These are phyloP conservation scores for Drosophila athabasca DNA, from an alignment of 1,140 invertebrate genomes.

Conservation along the genomic window DNA sequence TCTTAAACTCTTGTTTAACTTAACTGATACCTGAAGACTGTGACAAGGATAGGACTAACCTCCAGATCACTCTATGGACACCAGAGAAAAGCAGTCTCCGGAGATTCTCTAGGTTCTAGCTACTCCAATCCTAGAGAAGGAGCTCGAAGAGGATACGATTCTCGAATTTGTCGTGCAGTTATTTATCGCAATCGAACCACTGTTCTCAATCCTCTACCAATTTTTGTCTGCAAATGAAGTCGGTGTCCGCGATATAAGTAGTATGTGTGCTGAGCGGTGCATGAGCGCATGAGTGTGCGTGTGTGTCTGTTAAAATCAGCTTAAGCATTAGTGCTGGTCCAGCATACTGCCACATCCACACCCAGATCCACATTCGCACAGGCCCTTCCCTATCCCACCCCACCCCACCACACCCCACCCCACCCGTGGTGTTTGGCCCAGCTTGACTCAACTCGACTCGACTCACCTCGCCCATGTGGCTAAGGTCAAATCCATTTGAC, in stretches of 20 bases:
- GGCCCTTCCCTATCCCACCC: background rate
- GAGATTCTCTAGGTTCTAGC: no score
- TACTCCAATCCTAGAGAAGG: no score
- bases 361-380: background rate
- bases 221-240: slow-evolving; percentile 68
- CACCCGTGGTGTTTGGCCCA: background rate
- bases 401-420: background rate
- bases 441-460: slow-evolving; percentile 2
- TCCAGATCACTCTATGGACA: no score
- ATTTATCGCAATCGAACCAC: no score
- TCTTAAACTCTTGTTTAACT: no score
- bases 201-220: slow-evolving; percentile 21
- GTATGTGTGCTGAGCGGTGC: slow-evolving; percentile 14
- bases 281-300: slow-evolving; percentile 35
- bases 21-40: background rate
- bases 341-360: slow-evolving; percentile 29
- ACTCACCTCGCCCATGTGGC: slow-evolving; percentile 48
- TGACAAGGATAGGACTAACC: no score
- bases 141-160: no score
- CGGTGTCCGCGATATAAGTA: slow-evolving; percentile 40
- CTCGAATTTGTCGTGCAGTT: no score
- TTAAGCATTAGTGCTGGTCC: slow-evolving; percentile 76
- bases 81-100: background rate
- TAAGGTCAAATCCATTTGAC: slow-evolving; percentile 80
- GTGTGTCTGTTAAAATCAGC: slow-evolving; percentile 70